Conservation (phyloP, 2,113 vertebrate species). For the Ictidomys tridecemlineatus region DNA sequence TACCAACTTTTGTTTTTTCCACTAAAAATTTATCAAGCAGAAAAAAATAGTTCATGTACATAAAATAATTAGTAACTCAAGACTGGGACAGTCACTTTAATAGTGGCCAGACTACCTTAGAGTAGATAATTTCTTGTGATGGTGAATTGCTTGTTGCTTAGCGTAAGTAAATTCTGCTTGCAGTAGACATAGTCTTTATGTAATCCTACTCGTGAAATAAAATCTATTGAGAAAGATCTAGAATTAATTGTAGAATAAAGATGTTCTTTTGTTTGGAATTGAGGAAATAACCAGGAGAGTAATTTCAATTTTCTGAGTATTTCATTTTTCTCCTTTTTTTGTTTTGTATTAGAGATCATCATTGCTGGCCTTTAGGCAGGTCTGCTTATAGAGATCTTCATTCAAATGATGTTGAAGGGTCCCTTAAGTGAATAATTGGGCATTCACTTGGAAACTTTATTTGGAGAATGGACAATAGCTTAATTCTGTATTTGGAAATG, state of each 20-base stretch:
- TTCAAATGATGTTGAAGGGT: background rate
- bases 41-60: background rate
- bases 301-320: background rate
- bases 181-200: background rate
- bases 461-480: slow-evolving; percentile 64
- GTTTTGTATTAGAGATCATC: background rate
- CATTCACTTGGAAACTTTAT: slow-evolving; percentile 51
- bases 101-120: background rate
- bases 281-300: background rate
- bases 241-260: background rate
- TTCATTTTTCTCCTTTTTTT: background rate
- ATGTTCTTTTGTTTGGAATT: background rate
- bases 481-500: slow-evolving; percentile 49
- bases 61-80: background rate
- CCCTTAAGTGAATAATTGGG: slow-evolving; percentile 29
- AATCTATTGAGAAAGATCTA: background rate
- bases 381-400: background rate
- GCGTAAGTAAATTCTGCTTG: slow-evolving; percentile 2
- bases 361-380: background rate
- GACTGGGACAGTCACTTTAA: background rate
- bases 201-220: background rate
- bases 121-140: background rate
- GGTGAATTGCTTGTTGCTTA: background rate
- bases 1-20: background rate
- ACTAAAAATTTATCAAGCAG: background rate